phyloP scores from a whole-genome alignment of 2,888 invertebrate genomes.

The Lottia scabra region DNA sequence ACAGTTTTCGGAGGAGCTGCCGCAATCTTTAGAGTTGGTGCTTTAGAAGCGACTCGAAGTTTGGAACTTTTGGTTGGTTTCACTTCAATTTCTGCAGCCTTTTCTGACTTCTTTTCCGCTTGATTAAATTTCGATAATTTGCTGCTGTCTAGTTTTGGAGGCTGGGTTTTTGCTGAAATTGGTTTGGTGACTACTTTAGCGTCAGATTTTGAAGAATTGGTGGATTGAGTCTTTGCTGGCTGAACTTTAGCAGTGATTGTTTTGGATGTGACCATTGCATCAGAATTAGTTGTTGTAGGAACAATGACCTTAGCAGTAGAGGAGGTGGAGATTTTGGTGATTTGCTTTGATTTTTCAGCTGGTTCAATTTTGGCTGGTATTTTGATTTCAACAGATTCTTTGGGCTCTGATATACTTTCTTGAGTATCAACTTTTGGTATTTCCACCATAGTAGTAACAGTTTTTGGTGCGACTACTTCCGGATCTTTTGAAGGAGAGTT shows the following conservation, averaged over 20 bases:
- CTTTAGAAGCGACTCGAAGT: not conserved
- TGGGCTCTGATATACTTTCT: too few relatives aligned
- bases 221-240: not conserved
- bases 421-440: too few relatives aligned
- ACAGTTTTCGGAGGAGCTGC: not conserved
- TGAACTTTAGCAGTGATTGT: not conserved
- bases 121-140: not conserved
- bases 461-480: too few relatives aligned
- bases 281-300: not conserved
- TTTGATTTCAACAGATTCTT: not conserved
- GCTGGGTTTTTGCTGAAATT: not conserved
- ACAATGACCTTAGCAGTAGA: not conserved
- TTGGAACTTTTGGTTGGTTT: not conserved
- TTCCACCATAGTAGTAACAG: too few relatives aligned
- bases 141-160: not conserved
- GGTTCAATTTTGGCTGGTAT: not conserved
- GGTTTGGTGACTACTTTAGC: not conserved
- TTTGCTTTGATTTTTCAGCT: too few relatives aligned
- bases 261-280: not conserved
- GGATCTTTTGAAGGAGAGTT: too few relatives aligned
- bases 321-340: not conserved
- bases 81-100: not conserved
- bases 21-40: not conserved
- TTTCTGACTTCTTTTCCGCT: not conserved
- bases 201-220: not conserved